Percentiles rank a stretch among this genome's conserved stretches.
phyloP scores from a whole-genome alignment of 2,113 vertebrate species.

The Cyprinodon tularosa region DNA sequence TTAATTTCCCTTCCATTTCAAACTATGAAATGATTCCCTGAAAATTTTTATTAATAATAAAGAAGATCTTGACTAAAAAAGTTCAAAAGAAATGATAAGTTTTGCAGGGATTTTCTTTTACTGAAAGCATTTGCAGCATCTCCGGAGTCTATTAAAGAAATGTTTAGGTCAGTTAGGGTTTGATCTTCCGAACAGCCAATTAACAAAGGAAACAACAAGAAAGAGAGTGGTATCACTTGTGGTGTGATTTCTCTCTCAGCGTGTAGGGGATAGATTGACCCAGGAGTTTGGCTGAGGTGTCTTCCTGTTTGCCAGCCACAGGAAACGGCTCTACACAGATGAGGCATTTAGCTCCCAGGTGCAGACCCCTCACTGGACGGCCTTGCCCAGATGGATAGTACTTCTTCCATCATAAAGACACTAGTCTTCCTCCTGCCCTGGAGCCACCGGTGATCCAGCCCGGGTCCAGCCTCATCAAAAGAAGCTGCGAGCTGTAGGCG shows the following conservation, averaged over 20 bases:
- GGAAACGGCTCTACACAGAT: slow-evolving; percentile 77
- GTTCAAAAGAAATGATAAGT: neutral
- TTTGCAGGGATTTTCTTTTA: no score
- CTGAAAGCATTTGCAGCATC: neutral
- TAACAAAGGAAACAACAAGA: neutral
- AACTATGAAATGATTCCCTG: neutral
- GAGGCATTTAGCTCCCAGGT: slow-evolving; percentile 80
- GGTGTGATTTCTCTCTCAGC: slow-evolving; percentile 40
- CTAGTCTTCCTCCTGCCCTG: slow-evolving; percentile 75
- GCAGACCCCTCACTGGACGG: slow-evolving; percentile 72
- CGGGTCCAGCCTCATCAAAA: slow-evolving; percentile 77
- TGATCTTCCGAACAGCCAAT: neutral
- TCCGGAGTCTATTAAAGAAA: neutral
- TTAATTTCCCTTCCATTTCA: neutral
- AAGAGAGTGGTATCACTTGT: slow-evolving; percentile 11
- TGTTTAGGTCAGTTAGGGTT: neutral
- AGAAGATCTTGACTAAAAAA: neutral
- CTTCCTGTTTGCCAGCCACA: slow-evolving; percentile 73
- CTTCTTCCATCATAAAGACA: slow-evolving; percentile 78
- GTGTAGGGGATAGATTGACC: slow-evolving; percentile 50
- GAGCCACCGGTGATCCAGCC: slow-evolving; percentile 75
- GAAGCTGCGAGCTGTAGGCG: slow-evolving; percentile 74
- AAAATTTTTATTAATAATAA: no score
- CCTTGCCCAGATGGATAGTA: slow-evolving; percentile 78
- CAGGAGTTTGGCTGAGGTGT: slow-evolving; percentile 72